These are phyloP conservation scores for Hedya salicella DNA, from an alignment of 2,888 invertebrate species.

Conservation along the genomic window DNA sequence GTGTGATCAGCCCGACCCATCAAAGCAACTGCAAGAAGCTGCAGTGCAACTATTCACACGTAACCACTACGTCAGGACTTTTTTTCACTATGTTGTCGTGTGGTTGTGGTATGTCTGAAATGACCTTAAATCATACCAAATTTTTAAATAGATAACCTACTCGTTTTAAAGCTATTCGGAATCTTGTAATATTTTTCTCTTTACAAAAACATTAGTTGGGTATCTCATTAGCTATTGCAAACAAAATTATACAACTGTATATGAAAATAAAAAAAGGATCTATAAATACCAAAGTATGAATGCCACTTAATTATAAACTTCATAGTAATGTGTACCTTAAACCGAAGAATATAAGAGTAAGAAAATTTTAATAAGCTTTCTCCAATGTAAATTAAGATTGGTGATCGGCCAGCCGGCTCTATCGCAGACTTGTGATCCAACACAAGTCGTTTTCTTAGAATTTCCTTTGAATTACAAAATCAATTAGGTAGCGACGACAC, in stretches of 20 bases:
- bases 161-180: too few relatives aligned
- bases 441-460: constrained; percentile 66
- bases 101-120: too few relatives aligned
- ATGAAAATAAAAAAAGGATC: constrained; percentile 67
- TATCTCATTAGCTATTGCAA: constrained; percentile 54
- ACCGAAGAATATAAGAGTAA: constrained; percentile 30
- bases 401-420: constrained; percentile 51
- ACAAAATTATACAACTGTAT: constrained; percentile 71
- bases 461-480: constrained; percentile 73
- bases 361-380: constrained; percentile 30
- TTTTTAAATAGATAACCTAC: too few relatives aligned
- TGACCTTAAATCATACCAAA: too few relatives aligned
- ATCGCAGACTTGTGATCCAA: constrained; percentile 64
- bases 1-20: too few relatives aligned
- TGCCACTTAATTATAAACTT: constrained; percentile 46
- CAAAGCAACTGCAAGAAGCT: too few relatives aligned
- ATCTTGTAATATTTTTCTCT: background rate
- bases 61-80: too few relatives aligned
- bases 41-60: too few relatives aligned
- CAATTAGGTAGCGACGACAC: constrained; percentile 67
- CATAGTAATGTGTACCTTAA: constrained; percentile 48
- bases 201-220: background rate
- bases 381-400: constrained; percentile 48
- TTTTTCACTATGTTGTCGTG: too few relatives aligned
- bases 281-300: constrained; percentile 46